Evolutionary conservation across 2,888 invertebrate genomes (phyloP), one percentile per base, ranked within the genome.

Genomic region (Linnaemya tessellans): DNA sequence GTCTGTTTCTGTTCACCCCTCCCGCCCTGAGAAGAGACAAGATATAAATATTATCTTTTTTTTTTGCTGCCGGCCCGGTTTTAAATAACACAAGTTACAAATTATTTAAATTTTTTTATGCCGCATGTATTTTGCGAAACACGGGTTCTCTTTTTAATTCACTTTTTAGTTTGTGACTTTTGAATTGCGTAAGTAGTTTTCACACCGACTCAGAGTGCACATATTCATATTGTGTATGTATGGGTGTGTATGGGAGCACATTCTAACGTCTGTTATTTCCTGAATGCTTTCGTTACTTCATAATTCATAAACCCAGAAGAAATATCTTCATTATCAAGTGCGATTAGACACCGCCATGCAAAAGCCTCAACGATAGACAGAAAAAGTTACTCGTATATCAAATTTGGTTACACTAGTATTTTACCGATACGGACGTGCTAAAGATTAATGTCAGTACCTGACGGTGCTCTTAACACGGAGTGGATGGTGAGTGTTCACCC

Each of bases 51-150:
- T 77, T 22, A 62, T 56, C 15, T 62, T 73, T 74, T 81, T 58
- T 30, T 30, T 74, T 79, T 43, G 51, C 20, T 35, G 49, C 64
- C 68, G 73, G 70, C 74, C 51, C 15, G 75, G 84, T 64, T 77
- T 65, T 62, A 58, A 85, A 70, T 80, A 74, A 80, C 81, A 74
- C 35, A 64, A 84, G 80, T 77, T 84, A 64, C 68, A 81, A 84
- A 84, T 77, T 78, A 77, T 77, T 60, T 75, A 62, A 3, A 41
- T 43, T 83, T 83, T 74, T 38, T 41, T 58, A 38, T 20, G 64
- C 35, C 56, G 22, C 43, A 70, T 38, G 56, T 15, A 25, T 49
- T 68, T 60, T 51, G 11, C 30, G n/a, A 15, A 41, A 25, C 7
- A 65, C 20, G 25, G 5, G 18, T 41, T 13, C 22, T 18, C 20